Evolutionary conservation across 2,888 invertebrate genomes (phyloP), one percentile per base, ranked within the genome.

Genomic region (Strigamia crassipes): DNA sequence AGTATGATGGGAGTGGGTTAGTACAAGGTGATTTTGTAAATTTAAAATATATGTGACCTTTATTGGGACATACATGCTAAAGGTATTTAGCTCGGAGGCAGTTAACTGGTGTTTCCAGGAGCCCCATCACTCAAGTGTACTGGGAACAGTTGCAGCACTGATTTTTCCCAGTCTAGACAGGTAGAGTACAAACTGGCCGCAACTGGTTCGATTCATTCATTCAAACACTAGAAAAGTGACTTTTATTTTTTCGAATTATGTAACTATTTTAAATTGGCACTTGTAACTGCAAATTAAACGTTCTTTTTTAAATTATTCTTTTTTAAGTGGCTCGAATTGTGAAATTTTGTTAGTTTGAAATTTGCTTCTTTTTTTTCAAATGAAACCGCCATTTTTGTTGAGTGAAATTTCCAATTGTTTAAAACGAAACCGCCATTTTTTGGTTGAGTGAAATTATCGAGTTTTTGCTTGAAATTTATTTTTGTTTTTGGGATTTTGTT

Each of bases 91-190:
- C 73, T 73, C 10, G 27, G 73, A 73, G 73, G 73, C 73, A 73
- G 73, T 73, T 73, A 73, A 73, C 73, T 73, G 73, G 73, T 12
- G 73, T 73, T 73, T 73, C 73, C 31, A 73, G 73, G 73, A 73
- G 73, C 73, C n/a, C 0, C 5, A 9, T 73, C 23, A 56, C 9
- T 56, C 56, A 56, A 56, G 56, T 15, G 56, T 15, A 56, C 56
- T 56, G 56, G 56, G 18, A 56, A 56, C 51, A 18, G 56, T 27
- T 3, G 27, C 27, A 15, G 12, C 4, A 15, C 12, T 46, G 46
- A 15, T 61, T 61, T 61, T 61, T 61, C 61, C 23, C 61, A 61
- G 10, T 61, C 61, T 23, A 61, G 51, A 61, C 73, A 73, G 73
- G 73, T 73, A 31, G 12, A 31, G 73, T 10, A 12, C 31, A 8